Percentiles rank a stretch among this genome's conserved stretches.
Evolutionary conservation across 2,113 vertebrate genomes (phyloP).

Genomic region (Clarias macrocephalus): DNA sequence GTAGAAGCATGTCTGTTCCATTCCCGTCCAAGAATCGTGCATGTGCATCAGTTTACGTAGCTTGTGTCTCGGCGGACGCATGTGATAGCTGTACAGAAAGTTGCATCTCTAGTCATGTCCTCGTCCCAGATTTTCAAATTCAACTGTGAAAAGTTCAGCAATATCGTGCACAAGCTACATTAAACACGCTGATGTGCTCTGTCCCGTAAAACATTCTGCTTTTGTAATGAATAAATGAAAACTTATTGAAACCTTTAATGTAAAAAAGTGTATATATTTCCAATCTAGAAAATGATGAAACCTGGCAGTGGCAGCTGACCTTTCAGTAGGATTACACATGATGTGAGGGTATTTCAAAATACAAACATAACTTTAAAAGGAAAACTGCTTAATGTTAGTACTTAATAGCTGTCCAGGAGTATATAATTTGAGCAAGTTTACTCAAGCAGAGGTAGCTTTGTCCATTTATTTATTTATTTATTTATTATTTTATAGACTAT

Average conservation of each 20-base stretch:
- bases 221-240: background rate
- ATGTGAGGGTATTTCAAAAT: background rate
- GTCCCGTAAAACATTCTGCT: no score
- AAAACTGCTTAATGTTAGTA: background rate
- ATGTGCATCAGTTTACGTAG: no score
- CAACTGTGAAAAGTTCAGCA: background rate
- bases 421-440: background rate
- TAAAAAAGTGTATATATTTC: background rate
- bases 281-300: background rate
- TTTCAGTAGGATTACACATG: background rate
- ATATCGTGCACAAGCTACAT: background rate
- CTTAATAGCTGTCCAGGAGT: no score
- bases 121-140: no score
- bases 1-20: no score
- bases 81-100: no score
- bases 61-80: no score
- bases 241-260: background rate
- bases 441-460: background rate
- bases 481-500: no score
- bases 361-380: background rate
- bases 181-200: background rate
- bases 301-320: background rate
- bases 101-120: no score
- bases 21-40: no score
- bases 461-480: background rate